Evolutionary conservation across 2,888 invertebrate genomes (phyloP).

Genomic region (Brachynemurus nebulosus): DNA sequence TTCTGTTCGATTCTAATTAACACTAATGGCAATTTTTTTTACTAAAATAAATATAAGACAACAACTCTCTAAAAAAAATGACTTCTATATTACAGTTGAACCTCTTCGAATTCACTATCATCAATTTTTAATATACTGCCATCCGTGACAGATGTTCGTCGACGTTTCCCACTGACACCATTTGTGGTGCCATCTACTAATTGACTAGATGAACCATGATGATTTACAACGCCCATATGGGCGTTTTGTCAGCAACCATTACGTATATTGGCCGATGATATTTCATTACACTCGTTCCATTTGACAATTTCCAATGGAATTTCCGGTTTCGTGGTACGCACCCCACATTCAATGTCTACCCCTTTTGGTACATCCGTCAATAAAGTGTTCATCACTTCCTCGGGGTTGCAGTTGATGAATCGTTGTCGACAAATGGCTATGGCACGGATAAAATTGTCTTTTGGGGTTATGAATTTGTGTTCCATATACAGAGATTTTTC

Average conservation of each 20-base stretch:
- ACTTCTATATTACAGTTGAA: background rate
- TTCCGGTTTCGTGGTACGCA: slow-evolving; percentile 37
- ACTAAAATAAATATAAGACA: too few species aligned
- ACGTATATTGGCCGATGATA: slow-evolving; percentile 52
- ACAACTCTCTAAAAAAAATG: background rate
- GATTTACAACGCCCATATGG: slow-evolving; percentile 29
- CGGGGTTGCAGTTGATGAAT: slow-evolving; percentile 43
- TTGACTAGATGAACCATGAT: background rate
- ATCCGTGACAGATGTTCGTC: background rate
- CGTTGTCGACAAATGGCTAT: slow-evolving; percentile 42
- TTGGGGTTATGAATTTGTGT: slow-evolving; percentile 59
- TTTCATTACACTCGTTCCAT: slow-evolving; percentile 57
- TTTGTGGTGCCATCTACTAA: background rate
- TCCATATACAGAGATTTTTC: slow-evolving; percentile 69
- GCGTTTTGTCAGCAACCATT: slow-evolving; percentile 25
- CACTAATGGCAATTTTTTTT: too few species aligned
- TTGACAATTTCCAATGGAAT: slow-evolving; percentile 48
- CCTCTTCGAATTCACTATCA: background rate
- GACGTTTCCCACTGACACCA: background rate
- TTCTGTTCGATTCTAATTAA: too few species aligned
- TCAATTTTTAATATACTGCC: background rate
- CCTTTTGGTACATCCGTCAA: slow-evolving; percentile 18
- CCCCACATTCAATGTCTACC: slow-evolving; percentile 26
- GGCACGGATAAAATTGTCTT: slow-evolving; percentile 56
- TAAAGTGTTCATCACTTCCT: slow-evolving; percentile 34